Conservation (phyloP, 2,888 invertebrate genomes). For the Drosophila yooni region DNA sequence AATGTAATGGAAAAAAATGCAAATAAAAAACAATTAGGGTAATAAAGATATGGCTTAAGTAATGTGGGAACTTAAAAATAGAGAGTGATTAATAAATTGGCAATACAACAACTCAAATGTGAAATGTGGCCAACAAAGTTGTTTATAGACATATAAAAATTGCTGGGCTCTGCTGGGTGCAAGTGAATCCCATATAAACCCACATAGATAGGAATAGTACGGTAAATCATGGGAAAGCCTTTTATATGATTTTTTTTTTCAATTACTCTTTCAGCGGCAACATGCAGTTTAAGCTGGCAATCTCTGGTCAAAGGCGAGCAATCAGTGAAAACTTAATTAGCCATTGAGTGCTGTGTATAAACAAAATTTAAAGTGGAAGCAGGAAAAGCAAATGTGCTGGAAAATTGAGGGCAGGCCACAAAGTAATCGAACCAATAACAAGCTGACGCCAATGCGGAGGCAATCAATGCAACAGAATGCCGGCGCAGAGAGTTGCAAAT, state of each 20-base stretch:
- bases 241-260: not conserved
- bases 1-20: not conserved
- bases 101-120: not conserved
- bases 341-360: not conserved
- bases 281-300: constrained; percentile 22
- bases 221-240: not conserved
- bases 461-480: constrained; percentile 19
- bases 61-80: not conserved
- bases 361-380: constrained; percentile 8
- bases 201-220: not conserved
- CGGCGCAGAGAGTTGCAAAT: constrained; percentile 11
- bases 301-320: constrained; percentile 15
- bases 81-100: not conserved
- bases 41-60: constrained; percentile 13
- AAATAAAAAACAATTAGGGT: not conserved
- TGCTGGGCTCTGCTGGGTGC: no score
- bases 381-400: constrained; percentile 6
- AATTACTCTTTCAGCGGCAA: constrained; percentile 21
- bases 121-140: not conserved
- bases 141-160: not conserved
- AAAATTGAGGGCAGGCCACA: not conserved
- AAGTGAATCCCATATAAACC: not conserved
- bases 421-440: not conserved
- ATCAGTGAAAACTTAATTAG: constrained; percentile 53
- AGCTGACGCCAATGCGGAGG: constrained; percentile 27